Conservation (phyloP, 2,888 invertebrate species). For the Bombyx huttoni region DNA sequence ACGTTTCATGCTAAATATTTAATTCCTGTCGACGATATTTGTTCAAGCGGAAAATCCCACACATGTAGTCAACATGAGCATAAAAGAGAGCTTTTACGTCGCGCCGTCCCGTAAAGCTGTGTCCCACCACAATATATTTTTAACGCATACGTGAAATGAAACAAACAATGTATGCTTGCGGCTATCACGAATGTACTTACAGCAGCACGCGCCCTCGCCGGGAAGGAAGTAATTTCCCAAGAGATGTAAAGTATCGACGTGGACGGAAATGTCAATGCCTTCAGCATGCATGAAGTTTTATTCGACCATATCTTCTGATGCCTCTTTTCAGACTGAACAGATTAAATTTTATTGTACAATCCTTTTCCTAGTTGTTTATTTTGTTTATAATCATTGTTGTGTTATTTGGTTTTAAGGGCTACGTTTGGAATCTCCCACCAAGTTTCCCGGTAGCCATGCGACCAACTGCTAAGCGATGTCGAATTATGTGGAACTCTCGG, state of each 20-base stretch:
- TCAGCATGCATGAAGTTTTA: not conserved
- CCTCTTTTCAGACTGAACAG: not conserved
- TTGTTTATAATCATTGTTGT: too few species aligned
- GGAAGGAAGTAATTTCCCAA: conserved; percentile 42
- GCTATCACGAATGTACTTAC: conserved; percentile 26
- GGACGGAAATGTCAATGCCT: conserved; percentile 23
- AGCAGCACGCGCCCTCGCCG: conserved; percentile 9
- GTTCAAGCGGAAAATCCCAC: not conserved
- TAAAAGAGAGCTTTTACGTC: conserved; percentile 2
- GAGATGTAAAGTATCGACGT: conserved; percentile 39
- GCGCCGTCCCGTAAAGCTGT: conserved; percentile 2
- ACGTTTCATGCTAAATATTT: not conserved
- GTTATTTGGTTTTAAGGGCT: too few species aligned
- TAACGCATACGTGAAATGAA: conserved; percentile 22
- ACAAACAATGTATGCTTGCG: conserved; percentile 16
- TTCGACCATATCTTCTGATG: not conserved
- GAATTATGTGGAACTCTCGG: too few species aligned
- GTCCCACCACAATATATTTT: conserved; percentile 32
- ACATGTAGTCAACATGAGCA: not conserved
- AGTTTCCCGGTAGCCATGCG: too few species aligned
- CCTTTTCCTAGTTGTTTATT: too few species aligned
- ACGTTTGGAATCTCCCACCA: too few species aligned
- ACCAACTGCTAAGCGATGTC: too few species aligned
- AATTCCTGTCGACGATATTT: not conserved
- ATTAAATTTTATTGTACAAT: too few species aligned